These are phyloP conservation scores for Sarcophilus harrisii DNA, from an alignment of 2,797 vertebrate species.

Conservation along the genomic window DNA sequence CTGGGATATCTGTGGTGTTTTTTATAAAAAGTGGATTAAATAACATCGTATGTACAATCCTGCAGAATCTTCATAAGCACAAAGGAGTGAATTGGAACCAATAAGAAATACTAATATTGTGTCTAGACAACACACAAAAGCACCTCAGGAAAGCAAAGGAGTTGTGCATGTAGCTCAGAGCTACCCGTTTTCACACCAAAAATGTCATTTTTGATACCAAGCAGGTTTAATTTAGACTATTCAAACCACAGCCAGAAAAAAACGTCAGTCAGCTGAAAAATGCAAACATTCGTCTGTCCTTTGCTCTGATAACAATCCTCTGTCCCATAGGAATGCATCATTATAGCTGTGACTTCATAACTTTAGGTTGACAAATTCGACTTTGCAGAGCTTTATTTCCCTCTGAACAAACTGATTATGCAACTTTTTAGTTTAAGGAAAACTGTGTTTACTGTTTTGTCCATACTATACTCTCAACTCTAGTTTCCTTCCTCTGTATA, in stretches of 20 bases:
- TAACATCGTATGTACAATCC: conserved; percentile 41
- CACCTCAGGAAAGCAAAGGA: neutral
- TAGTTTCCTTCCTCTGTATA: neutral
- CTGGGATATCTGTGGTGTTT: conserved; percentile 56
- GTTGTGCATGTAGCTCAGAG: neutral
- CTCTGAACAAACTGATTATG: neutral
- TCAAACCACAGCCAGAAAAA: neutral
- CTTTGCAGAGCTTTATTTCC: neutral
- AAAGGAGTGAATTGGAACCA: neutral
- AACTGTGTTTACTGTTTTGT: neutral
- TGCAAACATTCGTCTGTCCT: neutral
- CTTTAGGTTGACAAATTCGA: neutral
- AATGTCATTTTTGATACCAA: neutral
- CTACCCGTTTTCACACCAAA: neutral
- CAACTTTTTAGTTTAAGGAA: neutral
- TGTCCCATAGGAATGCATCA: neutral
- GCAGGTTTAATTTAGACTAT: neutral
- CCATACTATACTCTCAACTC: neutral
- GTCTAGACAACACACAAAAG: neutral
- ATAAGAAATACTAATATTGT: conserved; percentile 28
- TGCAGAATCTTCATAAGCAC: conserved; percentile 51
- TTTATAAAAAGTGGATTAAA: conserved; percentile 73
- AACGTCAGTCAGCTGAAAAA: neutral
- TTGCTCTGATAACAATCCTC: neutral
- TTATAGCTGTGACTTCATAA: neutral